A percentile compares a stretch with the other conserved stretches of the same genome.
These are phyloP conservation scores for Hippocampus zosterae DNA, from an alignment of 2,113 vertebrate genomes.

Conservation along the genomic window DNA sequence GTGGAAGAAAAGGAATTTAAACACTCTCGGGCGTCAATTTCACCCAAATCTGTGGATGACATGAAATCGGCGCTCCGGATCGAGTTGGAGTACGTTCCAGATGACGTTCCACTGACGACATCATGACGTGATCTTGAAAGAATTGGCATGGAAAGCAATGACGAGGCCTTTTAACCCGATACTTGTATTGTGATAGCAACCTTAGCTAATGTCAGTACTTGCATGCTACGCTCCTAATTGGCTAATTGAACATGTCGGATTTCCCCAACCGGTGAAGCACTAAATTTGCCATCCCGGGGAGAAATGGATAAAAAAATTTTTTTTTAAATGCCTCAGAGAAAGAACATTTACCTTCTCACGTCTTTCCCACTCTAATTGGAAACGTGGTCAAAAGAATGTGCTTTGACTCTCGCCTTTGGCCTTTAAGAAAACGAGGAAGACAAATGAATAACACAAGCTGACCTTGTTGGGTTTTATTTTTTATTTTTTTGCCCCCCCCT, in stretches of 20 bases:
- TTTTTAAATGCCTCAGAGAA: constrained; percentile 13
- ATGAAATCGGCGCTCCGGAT: too few relatives aligned
- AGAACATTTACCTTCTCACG: constrained; percentile 35
- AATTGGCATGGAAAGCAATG: constrained; percentile 12
- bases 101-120: constrained; percentile 11
- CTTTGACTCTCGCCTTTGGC: constrained; percentile 33
- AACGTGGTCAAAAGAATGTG: constrained; percentile 38
- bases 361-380: constrained; percentile 43
- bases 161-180: constrained; percentile 32
- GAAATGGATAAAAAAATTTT: constrained; percentile 32
- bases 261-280: constrained; percentile 58
- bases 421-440: constrained; percentile 31
- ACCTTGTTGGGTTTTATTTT: constrained; percentile 14
- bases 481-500: constrained; percentile 17
- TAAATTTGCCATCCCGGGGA: constrained; percentile 53
- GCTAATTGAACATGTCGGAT: constrained; percentile 49
- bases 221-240: constrained; percentile 55
- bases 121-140: constrained; percentile 16
- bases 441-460: constrained; percentile 31
- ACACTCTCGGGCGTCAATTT: too few relatives aligned
- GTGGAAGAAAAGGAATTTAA: too few relatives aligned
- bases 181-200: constrained; percentile 53
- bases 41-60: too few relatives aligned
- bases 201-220: constrained; percentile 50
- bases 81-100: background rate